Base-by-base conservation (phyloP, 1,140 invertebrate genomes). In the Eciton burchellii region DNA sequence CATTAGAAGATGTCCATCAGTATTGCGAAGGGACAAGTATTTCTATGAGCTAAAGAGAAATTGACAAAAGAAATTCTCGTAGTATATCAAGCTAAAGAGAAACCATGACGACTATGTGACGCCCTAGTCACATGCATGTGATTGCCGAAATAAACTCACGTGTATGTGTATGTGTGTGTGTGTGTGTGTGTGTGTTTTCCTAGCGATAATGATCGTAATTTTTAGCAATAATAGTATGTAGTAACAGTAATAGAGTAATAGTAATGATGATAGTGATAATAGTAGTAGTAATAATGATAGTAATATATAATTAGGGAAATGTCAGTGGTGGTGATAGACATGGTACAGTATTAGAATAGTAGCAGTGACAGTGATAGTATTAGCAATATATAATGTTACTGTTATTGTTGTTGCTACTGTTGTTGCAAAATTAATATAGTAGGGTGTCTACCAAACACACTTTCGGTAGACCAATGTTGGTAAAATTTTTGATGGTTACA, bases 361-460 rank as follows among this genome's bases (percentile, higher is more conserved):
- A 81, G 60, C 63, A 84, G 68, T 73, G 68, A 41, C 45, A 73
- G 43, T 43, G 71, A 70, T 85, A 85, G 65, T 47, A 84, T 68
- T 84, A 85, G 54, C 84, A 84, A 68, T 81, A 54, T 35, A 85
- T 83, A 62, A 29, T 65, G 41, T 47, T 68, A 19, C 83, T 77
- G 14, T 72, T 60, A 65, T 85, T 82, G 71, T 88, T 88, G 68
- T 81, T 72, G 52, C 83, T 68, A 56, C 74, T 88, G 85, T 72
- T 73, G 73, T 90, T 85, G 68, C 83, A 84, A 84, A 83, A 83
- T 82, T 87, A 89, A 82, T 83, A 82, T 83, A 83, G 81, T 89
- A 87, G 88, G 90, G 87, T 91, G 88, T 88, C 92, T 91, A 93
- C 91, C 91, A 92, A 92, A 92, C 88, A 91, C 87, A 90, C 85